Conservation (phyloP, 2,888 invertebrate species). For the Nemapogon koenigi region DNA sequence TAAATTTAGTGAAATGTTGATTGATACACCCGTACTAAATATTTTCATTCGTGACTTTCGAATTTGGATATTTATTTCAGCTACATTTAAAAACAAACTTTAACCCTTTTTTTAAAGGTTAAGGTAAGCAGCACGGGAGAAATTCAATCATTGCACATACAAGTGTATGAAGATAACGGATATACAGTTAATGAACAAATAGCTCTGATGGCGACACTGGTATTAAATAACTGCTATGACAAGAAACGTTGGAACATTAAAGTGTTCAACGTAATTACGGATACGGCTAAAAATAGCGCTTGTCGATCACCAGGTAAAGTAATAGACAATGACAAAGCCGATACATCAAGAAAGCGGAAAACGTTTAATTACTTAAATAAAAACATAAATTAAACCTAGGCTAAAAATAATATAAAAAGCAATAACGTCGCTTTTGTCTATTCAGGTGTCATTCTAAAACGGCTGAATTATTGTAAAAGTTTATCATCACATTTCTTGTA, state of each 20-base stretch:
- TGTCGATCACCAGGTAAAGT: constrained; percentile 53
- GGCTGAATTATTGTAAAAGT: too few species aligned
- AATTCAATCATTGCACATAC: constrained; percentile 53
- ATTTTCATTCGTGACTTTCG: too few species aligned
- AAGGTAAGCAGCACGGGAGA: constrained; percentile 55
- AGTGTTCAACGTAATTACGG: constrained; percentile 41
- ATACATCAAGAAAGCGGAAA: too few species aligned
- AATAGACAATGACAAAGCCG: too few species aligned
- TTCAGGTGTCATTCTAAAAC: too few species aligned
- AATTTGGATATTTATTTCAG: neutral
- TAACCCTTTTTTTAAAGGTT: constrained; percentile 1
- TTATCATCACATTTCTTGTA: too few species aligned
- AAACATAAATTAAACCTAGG: too few species aligned
- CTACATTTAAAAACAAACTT: neutral
- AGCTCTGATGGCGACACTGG: constrained; percentile 19
- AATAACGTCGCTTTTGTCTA: too few species aligned
- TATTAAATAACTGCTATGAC: constrained; percentile 42
- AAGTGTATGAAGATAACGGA: constrained; percentile 32
- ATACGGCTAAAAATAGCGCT: constrained; percentile 63
- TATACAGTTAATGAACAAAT: constrained; percentile 30
- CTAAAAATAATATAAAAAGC: too few species aligned
- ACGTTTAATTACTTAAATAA: too few species aligned
- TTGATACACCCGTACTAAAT: too few species aligned
- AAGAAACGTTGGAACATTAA: constrained; percentile 46
- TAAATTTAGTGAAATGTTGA: too few species aligned